Percentiles rank a stretch among this genome's conserved stretches.
Conservation (phyloP, 2,797 vertebrate genomes). For the Semaprochilodus insignis region DNA sequence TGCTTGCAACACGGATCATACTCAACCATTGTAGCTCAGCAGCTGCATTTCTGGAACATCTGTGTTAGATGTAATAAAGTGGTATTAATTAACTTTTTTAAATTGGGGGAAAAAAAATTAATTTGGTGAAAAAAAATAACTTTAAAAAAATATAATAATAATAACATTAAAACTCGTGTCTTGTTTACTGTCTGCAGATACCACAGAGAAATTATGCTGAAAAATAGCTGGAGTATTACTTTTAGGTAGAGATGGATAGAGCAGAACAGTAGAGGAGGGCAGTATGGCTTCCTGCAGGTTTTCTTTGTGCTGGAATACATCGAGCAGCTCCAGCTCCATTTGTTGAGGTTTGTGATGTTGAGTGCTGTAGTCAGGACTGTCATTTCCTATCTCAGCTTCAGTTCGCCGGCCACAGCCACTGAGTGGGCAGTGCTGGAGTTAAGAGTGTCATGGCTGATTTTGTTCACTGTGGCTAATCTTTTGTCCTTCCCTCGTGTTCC, state of each 20-base stretch:
- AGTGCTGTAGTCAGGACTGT: constrained; percentile 50
- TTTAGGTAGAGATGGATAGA: background rate
- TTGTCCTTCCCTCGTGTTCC: constrained; percentile 5
- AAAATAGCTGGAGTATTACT: background rate
- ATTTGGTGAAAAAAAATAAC: too few species aligned
- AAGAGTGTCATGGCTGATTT: constrained; percentile 28
- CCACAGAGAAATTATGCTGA: background rate
- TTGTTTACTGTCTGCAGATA: too few species aligned
- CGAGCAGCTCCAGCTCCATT: constrained; percentile 33
- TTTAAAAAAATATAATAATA: too few species aligned
- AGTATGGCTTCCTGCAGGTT: constrained; percentile 19
- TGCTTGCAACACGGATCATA: too few species aligned
- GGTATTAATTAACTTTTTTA: too few species aligned
- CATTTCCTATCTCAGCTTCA: constrained; percentile 46
- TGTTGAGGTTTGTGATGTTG: constrained; percentile 35
- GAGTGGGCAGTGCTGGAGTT: constrained; percentile 9
- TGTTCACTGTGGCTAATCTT: constrained; percentile 19
- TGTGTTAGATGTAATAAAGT: too few species aligned
- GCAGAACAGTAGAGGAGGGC: background rate
- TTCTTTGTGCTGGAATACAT: constrained; percentile 31
- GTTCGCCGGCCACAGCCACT: constrained; percentile 18
- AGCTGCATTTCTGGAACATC: too few species aligned
- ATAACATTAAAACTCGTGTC: too few species aligned
- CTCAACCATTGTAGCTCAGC: too few species aligned
- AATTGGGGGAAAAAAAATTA: too few species aligned